Evolutionary conservation across 2,888 invertebrate species (phyloP).

Genomic region (Ophion ventricosus): DNA sequence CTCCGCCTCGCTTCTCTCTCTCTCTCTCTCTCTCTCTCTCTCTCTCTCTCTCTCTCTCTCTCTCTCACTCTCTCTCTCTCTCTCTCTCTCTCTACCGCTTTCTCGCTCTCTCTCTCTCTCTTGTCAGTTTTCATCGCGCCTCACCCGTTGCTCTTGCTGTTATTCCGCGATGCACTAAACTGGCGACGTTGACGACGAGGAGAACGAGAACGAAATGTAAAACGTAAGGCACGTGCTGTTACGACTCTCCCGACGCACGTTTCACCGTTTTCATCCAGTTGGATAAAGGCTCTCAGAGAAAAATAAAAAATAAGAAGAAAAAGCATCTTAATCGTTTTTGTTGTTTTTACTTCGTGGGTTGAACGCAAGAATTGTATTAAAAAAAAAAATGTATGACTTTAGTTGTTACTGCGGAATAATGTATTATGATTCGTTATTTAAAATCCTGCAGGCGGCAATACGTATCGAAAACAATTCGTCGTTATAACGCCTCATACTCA

Average conservation of each 20-base stretch:
- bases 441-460: no score
- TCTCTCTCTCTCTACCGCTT: neutral
- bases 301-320: neutral
- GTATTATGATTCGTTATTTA: neutral
- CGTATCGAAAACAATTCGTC: no score
- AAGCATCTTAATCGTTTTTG: neutral
- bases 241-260: neutral
- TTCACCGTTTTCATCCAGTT: conserved; percentile 1
- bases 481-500: no score
- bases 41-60: no score
- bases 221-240: conserved; percentile 21
- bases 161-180: conserved; percentile 34
- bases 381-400: neutral
- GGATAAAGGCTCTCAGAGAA: neutral
- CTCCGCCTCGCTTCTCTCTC: no score
- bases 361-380: neutral
- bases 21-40: no score
- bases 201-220: conserved; percentile 26
- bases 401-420: neutral
- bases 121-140: conserved; percentile 37
- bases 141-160: conserved; percentile 38
- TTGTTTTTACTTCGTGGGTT: neutral
- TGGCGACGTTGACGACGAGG: neutral
- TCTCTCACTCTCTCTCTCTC: conserved; percentile 27
- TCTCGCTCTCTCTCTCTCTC: conserved; percentile 30